Evolutionary conservation across 2,797 vertebrate species (phyloP).

Genomic region (Lates japonicus): DNA sequence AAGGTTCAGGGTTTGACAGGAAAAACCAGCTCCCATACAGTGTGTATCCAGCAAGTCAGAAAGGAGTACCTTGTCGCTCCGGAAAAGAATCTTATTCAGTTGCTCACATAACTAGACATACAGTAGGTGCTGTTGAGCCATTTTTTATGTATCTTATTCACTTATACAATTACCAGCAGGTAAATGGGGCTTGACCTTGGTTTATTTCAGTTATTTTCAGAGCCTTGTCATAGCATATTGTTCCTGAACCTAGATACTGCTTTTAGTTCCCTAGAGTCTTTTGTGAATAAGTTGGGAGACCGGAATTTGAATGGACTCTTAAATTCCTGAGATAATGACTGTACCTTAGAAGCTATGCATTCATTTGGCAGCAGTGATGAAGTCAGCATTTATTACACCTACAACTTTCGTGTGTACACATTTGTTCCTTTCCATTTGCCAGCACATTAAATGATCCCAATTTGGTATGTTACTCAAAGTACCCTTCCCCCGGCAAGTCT

Average conservation of each 20-base stretch:
- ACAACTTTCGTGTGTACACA: conserved; percentile 58
- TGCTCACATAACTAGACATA: conserved; percentile 7
- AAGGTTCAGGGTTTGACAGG: conserved; percentile 78
- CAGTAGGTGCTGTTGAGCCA: not conserved
- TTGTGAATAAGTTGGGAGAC: conserved; percentile 35
- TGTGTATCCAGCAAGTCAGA: conserved; percentile 71
- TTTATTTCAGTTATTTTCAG: conserved; percentile 1
- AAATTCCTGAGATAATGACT: conserved; percentile 38
- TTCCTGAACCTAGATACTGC: conserved; percentile 1
- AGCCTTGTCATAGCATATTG: not conserved
- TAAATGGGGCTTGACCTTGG: not conserved
- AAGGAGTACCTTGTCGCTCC: conserved; percentile 53
- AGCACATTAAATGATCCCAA: conserved; percentile 61
- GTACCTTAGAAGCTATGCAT: conserved; percentile 2
- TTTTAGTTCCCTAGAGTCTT: not conserved
- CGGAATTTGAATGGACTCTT: conserved; percentile 19
- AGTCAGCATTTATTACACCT: conserved; percentile 56
- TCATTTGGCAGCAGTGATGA: conserved; percentile 27
- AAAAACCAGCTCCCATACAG: conserved; percentile 84
- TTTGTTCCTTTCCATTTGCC: conserved; percentile 74
- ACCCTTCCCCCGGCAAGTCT: conserved; percentile 22
- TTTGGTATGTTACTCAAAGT: conserved; percentile 62
- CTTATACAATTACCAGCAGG: conserved; percentile 8
- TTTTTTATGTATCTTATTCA: conserved; percentile 26
- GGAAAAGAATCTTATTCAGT: conserved; percentile 65